Base-by-base conservation (phyloP, 1,140 invertebrate species). In the Lepidostoma basale region DNA sequence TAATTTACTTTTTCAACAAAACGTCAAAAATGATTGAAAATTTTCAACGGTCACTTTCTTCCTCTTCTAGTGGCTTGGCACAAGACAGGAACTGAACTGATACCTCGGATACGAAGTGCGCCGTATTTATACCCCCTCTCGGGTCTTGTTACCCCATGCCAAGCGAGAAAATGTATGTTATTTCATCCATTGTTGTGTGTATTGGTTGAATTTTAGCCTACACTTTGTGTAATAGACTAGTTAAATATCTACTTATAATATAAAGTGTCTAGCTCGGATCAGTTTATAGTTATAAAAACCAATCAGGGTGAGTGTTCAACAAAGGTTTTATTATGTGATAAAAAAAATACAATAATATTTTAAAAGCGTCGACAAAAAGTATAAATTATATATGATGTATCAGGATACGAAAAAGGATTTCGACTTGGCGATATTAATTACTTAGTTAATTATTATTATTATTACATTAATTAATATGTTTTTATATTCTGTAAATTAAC, bases 81-180 rank as follows among this genome's bases (percentile, higher is more conserved):
- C 70, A 33, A 72, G 70, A 72, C 70, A 72, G 70, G 70, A 72
- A 39, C 66, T 3, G 70, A 72, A 72, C 70, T 72, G 70, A 72
- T 72, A 54, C 62, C 56, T 18, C n/a, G 22, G 12, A 12, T 12
- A 10, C 23, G 14, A n/a, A 14, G 56, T 22, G n/a, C 8, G 47
- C 14, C 10, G 62, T 68, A 66, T 72, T 68, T 72, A 72, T 72
- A 72, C 65, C 39, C 26, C 36, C 25, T 18, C 25, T 42, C 45
- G 67, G n/a, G 36, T 36, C 49, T 58, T 62, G 52, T 65, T 65
- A 45, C 65, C 44, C 52, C 65, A 72, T 52, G 30, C 47, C 47
- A 26, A 47, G 56, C 52, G 64, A 59, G 64, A 59, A 67, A 67
- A 67, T 59, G 64, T 42, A 54, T 33, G 54, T 45, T 16, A 52